Base-by-base conservation (phyloP, 92 coral and sea anemone species). In the Porites lobata region DNA sequence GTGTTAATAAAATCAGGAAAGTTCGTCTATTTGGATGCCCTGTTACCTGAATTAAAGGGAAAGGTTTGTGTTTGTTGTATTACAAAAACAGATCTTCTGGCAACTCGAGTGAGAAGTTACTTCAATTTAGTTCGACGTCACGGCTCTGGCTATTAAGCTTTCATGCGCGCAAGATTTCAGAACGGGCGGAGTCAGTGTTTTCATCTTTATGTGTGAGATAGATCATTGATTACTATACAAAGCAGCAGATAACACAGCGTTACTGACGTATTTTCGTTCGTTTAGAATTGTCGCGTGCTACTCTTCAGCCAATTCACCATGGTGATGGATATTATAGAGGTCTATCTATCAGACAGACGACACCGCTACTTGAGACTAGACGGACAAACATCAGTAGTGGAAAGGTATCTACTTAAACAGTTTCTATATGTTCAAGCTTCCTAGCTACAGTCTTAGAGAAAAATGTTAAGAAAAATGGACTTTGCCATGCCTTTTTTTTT, bases 301-400 rank as follows among this genome's bases (percentile, higher is more conserved):
- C 91, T 97, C 72, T 97, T 97, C 78, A 95, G 96, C 78, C 99
- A 97, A 89, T 95, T 97, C 78, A 90, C 93, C 14, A 93, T 97
- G 91, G 94, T 82, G 79, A 93, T 97, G 99, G 99, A 97, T 54
- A 89, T 97, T 5, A 74, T 94, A 57, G 96, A 92, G 77, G 98
- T 91, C 64, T 97, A 93, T 85, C 89, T 97, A 66, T 76, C 96
- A 32, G 83, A 79, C 72, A 89, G 95, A 86, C 85, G 92, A 14
- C 92, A 92, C 81, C 90, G 92, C 22, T 97, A 90, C 81, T 66
- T 97, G 19, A 91, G 99, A 74, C 80, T 97, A 64, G 99, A 97
- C 83, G 99, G 99, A 75, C 54, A 62, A 29, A 93, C 97, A 7
- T 86, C 95, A 3, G 97, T 95, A 18, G 89, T 77, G n/a, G 96